Evolutionary conservation across 2,113 vertebrate genomes (phyloP).

Genomic region (Anas platyrhynchos): DNA sequence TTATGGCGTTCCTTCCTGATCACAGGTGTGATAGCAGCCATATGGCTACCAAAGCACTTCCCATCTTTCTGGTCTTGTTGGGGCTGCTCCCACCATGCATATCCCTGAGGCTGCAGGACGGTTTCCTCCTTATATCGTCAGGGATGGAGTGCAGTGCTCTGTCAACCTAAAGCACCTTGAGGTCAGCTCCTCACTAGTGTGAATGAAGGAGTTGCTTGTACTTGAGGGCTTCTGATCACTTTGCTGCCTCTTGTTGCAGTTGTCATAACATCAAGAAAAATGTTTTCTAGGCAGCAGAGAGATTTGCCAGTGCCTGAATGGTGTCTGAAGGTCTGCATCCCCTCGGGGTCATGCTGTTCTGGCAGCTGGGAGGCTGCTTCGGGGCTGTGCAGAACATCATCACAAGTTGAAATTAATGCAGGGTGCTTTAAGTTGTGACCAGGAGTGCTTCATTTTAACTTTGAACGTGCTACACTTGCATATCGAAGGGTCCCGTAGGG

Average conservation of each 20-base stretch:
- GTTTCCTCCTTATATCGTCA: neutral
- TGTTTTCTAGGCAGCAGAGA: neutral
- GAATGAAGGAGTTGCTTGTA: neutral
- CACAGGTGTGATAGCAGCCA: neutral
- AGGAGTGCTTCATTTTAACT: neutral
- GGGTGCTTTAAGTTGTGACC: fast-evolving
- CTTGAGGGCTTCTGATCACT: neutral
- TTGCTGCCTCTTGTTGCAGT: neutral
- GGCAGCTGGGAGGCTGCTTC: neutral
- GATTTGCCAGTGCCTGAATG: neutral
- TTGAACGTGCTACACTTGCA: neutral
- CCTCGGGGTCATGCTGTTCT: neutral
- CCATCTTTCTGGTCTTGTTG: neutral
- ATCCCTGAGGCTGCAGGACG: neutral
- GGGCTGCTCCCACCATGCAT: neutral
- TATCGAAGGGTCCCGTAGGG: neutral
- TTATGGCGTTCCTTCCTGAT: neutral
- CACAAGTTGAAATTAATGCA: neutral
- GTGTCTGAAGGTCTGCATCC: neutral
- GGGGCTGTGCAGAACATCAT: neutral
- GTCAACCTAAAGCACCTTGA: neutral
- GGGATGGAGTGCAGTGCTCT: neutral
- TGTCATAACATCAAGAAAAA: neutral
- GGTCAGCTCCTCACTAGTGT: neutral
- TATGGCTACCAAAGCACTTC: neutral